Percentiles rank a stretch among this genome's conserved stretches.
These are phyloP conservation scores for Tanytarsus gracilentus DNA, from an alignment of 2,888 invertebrate genomes.

Conservation along the genomic window DNA sequence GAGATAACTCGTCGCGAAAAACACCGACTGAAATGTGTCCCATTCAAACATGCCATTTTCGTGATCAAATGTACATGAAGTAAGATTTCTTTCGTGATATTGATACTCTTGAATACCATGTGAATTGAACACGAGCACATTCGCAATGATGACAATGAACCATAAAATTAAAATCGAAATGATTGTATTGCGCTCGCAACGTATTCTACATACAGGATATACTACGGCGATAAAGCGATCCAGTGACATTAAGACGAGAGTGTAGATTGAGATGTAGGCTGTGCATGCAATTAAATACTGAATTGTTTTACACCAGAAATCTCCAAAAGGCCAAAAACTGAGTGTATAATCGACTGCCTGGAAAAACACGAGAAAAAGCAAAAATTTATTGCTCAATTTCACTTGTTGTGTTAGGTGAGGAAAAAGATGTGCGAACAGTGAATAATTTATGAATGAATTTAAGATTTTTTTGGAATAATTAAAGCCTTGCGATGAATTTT, in stretches of 20 bases:
- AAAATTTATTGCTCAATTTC: not conserved
- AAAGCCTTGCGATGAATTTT: too few relatives aligned
- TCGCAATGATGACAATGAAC: constrained; percentile 64
- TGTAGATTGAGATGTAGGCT: constrained; percentile 86
- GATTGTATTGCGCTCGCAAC: constrained; percentile 71
- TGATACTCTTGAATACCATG: constrained; percentile 51
- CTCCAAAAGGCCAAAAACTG: constrained; percentile 81
- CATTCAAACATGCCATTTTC: constrained; percentile 44
- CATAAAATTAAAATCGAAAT: constrained; percentile 67
- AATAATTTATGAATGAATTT: too few relatives aligned
- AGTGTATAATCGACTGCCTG: constrained; percentile 73
- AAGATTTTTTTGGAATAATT: too few relatives aligned
- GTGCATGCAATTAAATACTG: constrained; percentile 87
- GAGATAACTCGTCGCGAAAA: constrained; percentile 78
- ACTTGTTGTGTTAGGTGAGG: too few relatives aligned
- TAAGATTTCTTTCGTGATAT: constrained; percentile 48
- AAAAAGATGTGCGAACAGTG: too few relatives aligned
- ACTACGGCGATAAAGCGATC: constrained; percentile 89
- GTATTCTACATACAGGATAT: constrained; percentile 73
- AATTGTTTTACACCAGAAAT: constrained; percentile 77
- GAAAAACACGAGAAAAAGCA: too few relatives aligned
- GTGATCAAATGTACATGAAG: constrained; percentile 50
- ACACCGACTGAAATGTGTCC: constrained; percentile 54
- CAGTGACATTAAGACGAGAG: constrained; percentile 84
- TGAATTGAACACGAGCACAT: constrained; percentile 61